Evolutionary conservation across 1,140 invertebrate genomes (phyloP), one percentile per base, ranked within the genome.

Genomic region (Drosophila hydei): DNA sequence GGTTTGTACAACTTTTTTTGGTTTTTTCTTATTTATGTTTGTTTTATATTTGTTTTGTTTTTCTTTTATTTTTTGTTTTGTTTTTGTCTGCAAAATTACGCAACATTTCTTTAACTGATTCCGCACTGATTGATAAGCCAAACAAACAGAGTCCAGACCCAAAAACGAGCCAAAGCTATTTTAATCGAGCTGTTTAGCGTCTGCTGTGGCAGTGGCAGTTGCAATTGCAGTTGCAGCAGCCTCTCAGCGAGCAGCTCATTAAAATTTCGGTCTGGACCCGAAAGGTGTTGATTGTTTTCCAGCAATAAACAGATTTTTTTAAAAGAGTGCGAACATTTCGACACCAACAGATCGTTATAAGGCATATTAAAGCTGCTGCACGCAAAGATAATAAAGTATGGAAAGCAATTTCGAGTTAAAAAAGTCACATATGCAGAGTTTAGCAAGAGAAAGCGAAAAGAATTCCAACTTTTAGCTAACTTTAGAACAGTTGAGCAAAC

Each of bases 121-220:
- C 63, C 76, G 42, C 62, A 68, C 69, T 78, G 76, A 76, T 76
- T 75, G 76, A 78, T 78, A 72, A 72, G 54, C 68, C 36, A 78
- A 72, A 71, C 56, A 71, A 71, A 75, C 40, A 45, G 51, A 54
- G 38, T 42, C 38, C 38, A 14, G 38, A 42, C 38, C 38, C 38
- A 14, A 55, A 59, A 60, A 21, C 12, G 21, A 47, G 30, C 27
- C 21, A 61, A 23, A 67, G 3, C 45, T 12, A 42, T 56, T 42
- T 42, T 38, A 21, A 55, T 55, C 18, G 50, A 54, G 51, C 33
- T 55, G n/a, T 18, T 56, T 56, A 30, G 38, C 14, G 14, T 11
- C 16, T 27, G 40, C 61, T 56, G 40, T 21, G 51, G 30, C 36
- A 56, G 47, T 42, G 48, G 48, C 52, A 18, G 55, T 8, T 42